A percentile compares a stretch with the other conserved stretches of the same genome.
Conservation (phyloP, 2,888 invertebrate species). For the Andrena chrysosceles region DNA sequence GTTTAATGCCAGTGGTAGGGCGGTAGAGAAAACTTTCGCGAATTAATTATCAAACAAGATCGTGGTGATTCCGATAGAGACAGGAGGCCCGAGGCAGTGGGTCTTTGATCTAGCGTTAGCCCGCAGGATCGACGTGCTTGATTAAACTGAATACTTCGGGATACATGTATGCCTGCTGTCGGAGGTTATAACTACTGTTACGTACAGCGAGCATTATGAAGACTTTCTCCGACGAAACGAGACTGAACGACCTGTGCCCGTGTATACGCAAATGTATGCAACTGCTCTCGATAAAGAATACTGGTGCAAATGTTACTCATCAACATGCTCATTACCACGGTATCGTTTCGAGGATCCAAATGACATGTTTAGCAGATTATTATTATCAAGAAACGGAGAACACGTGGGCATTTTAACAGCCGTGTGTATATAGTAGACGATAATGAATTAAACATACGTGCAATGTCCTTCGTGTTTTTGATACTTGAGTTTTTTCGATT, state of each 20-base stretch:
- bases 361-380: slow-evolving; percentile 57
- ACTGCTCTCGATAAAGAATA: slow-evolving; percentile 44
- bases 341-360: slow-evolving; percentile 34
- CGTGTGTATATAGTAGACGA: slow-evolving; percentile 47
- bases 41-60: slow-evolving; percentile 24
- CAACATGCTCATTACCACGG: slow-evolving; percentile 24
- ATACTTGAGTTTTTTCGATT: slow-evolving; percentile 56
- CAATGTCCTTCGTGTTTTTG: slow-evolving; percentile 36
- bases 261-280: slow-evolving; percentile 49
- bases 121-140: slow-evolving; percentile 24
- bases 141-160: slow-evolving; percentile 11
- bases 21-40: slow-evolving; percentile 33
- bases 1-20: slow-evolving; percentile 31
- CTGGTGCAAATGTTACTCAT: slow-evolving; percentile 32
- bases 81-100: slow-evolving; percentile 6
- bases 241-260: slow-evolving; percentile 40
- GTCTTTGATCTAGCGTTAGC: slow-evolving; percentile 11
- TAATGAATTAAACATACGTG: slow-evolving; percentile 49
- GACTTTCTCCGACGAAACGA: slow-evolving; percentile 59
- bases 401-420: slow-evolving; percentile 67
- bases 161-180: slow-evolving; percentile 34
- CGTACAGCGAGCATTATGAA: slow-evolving; percentile 66
- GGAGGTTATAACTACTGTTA: slow-evolving; percentile 65
- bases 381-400: slow-evolving; percentile 49
- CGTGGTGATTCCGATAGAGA: slow-evolving; percentile 10